Conservation (phyloP, 2,113 vertebrate genomes). For the Dendrocopos noguchii region DNA sequence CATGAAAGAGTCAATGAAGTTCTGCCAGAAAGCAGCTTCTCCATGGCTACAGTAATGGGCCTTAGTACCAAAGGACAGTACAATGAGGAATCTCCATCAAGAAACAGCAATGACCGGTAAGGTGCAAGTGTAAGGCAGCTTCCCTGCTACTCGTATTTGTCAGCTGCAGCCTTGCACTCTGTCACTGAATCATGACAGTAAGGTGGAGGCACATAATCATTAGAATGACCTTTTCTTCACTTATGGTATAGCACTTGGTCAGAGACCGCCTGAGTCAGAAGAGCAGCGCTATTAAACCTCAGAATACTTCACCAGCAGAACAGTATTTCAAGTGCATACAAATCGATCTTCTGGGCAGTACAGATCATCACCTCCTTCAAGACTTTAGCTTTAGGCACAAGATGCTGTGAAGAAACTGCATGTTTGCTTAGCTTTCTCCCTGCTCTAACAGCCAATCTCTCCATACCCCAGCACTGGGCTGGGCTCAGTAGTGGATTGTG, state of each 20-base stretch:
- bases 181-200: neutral
- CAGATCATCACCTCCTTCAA: neutral
- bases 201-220: neutral
- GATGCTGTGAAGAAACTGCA: neutral
- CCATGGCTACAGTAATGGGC: neutral
- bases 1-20: neutral
- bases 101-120: neutral
- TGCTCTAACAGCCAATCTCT: neutral
- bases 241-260: neutral
- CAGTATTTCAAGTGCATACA: neutral
- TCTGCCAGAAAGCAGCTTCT: neutral
- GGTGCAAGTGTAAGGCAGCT: neutral
- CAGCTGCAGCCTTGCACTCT: neutral
- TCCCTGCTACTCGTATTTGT: neutral
- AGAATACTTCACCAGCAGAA: neutral
- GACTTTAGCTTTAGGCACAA: neutral
- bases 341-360: neutral
- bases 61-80: neutral
- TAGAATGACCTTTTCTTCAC: neutral
- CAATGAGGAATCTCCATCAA: neutral
- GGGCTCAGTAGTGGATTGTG: neutral
- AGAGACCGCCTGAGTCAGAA: neutral
- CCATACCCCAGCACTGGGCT: neutral
- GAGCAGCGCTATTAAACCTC: neutral
- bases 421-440: neutral